These are phyloP conservation scores for Kryptopterus vitreolus DNA, from an alignment of 2,797 vertebrate species.

Conservation along the genomic window DNA sequence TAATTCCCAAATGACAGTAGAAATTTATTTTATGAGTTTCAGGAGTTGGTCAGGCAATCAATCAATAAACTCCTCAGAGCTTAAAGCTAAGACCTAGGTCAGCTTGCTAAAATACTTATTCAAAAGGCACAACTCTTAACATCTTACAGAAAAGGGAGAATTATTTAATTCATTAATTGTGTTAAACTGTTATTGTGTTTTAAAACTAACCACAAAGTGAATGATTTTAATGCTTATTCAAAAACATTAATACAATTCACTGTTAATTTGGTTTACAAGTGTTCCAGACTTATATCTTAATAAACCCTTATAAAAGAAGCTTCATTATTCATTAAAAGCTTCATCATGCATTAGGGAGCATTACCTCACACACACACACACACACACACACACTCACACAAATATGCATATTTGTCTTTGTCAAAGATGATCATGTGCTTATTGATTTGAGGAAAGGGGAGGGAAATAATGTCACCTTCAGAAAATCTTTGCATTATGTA, in stretches of 20 bases:
- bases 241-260: background rate
- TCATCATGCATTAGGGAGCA: too few species aligned
- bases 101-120: background rate
- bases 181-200: background rate
- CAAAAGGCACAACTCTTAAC: background rate
- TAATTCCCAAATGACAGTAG: background rate
- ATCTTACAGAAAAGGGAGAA: too few species aligned
- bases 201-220: background rate
- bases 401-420: slow-evolving; percentile 72
- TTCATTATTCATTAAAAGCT: too few species aligned
- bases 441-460: slow-evolving; percentile 72
- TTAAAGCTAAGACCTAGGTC: background rate
- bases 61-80: background rate
- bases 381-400: background rate
- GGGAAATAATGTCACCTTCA: slow-evolving; percentile 50
- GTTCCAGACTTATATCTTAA: background rate
- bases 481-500: background rate
- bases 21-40: background rate
- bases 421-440: slow-evolving; percentile 71
- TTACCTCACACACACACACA: slow-evolving; percentile 7
- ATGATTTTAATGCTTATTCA: background rate
- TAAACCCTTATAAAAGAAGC: background rate
- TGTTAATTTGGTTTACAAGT: background rate
- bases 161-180: background rate
- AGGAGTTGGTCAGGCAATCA: background rate